Evolutionary conservation across 2,113 vertebrate genomes (phyloP).

Genomic region (Pygoscelis adeliae): DNA sequence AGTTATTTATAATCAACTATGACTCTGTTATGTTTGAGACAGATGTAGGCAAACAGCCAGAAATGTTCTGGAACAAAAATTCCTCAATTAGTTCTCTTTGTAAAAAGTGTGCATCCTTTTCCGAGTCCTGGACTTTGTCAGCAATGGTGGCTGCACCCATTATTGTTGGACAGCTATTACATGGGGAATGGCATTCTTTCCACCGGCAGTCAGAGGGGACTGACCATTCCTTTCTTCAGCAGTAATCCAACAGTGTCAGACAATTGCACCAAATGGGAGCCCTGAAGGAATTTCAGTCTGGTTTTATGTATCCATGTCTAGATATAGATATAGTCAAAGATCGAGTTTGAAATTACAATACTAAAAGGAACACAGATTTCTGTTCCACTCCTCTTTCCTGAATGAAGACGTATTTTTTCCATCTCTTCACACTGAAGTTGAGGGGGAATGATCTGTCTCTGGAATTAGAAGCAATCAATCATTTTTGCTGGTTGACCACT

Average conservation of each 20-base stretch:
- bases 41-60: neutral
- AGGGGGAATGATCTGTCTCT: neutral
- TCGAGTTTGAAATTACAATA: neutral
- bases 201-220: neutral
- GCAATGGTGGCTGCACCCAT: neutral
- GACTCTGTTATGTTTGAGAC: neutral
- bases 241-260: neutral
- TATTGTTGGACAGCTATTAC: neutral
- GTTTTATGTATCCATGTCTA: neutral
- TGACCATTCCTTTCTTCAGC: slow-evolving; percentile 17
- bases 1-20: neutral
- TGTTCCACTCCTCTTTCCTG: neutral
- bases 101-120: neutral
- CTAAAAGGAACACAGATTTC: neutral
- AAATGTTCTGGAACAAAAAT: neutral
- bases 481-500: neutral
- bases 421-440: neutral
- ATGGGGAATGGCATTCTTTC: slow-evolving; percentile 19
- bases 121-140: slow-evolving; percentile 1
- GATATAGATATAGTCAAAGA: neutral
- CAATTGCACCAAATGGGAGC: neutral
- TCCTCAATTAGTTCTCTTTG: neutral
- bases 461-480: neutral
- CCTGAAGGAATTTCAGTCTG: neutral
- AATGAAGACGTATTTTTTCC: neutral